Base-by-base conservation (phyloP, 2,797 vertebrate species). In the Macropodus opercularis region DNA sequence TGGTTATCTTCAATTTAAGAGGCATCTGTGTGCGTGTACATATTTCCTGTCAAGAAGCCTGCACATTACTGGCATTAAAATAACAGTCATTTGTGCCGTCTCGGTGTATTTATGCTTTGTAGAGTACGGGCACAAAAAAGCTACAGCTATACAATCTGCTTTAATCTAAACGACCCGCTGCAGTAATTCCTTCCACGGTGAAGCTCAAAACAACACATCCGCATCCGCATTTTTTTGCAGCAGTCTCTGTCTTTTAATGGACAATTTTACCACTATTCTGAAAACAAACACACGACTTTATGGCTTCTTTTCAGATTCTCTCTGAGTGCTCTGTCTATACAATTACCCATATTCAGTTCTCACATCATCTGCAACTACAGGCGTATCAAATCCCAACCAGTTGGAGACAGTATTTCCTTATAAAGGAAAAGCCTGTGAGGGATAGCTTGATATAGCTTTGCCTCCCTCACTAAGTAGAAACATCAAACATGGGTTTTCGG, bases 401-500 rank as follows among this genome's bases (percentile, higher is more conserved):
- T 89, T 85, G 79, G 77, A 89, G 85, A 84, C 84, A 84, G 84
- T 73, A 85, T 87, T 88, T 85, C 88, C 89, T 89, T 89, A 88
- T 87, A 89, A 88, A 91, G 89, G 71, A 90, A 87, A 86, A 86
- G 85, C 84, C 87, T 87, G 86, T 67, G 42, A 89, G 86, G 87
- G 87, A 83, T 84, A 77, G 87, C 86, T 90, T 90, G 86, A 90
- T 90, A 88, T 88, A 88, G 87, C 87, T 78, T 84, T 86, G 86
- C 87, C 88, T 88, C 85, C 81, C 84, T 86, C 86, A 75, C 86
- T 89, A 89, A 90, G 89, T 87, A 86, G 80, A 90, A 91, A 91
- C 89, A 91, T 91, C 89, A 91, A 89, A 90, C 87, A 90, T 88
- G 89, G 84, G 80, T 87, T 90, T 89, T 90, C 81, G 81, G 75